Percentiles rank a stretch among this genome's conserved stretches.
phyloP scores from a whole-genome alignment of 2,888 invertebrate species.

The Proisotoma minuta region DNA sequence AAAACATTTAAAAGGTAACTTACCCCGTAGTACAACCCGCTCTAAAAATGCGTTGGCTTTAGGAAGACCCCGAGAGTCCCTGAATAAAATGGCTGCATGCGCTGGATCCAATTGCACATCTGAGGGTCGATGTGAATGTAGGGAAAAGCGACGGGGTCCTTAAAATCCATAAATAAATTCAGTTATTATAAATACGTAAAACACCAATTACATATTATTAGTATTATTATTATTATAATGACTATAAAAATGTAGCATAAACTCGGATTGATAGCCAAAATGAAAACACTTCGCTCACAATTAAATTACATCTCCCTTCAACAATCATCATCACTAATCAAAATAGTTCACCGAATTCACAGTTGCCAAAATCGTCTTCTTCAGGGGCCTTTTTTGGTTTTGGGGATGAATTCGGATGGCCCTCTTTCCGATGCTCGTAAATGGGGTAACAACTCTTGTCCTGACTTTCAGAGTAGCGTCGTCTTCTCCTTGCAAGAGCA shows the following conservation, averaged over 20 bases:
- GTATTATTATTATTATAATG: neutral
- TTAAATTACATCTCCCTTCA: no score
- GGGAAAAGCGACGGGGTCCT: slow-evolving; percentile 42
- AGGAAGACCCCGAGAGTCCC: slow-evolving; percentile 86
- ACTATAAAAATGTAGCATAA: neutral
- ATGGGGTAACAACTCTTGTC: slow-evolving; percentile 37
- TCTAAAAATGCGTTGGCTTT: slow-evolving; percentile 87
- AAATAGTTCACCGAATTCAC: slow-evolving; percentile 4
- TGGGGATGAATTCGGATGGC: neutral
- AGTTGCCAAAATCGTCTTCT: neutral
- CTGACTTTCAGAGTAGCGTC: slow-evolving; percentile 39
- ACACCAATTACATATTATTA: no score
- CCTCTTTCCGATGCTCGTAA: slow-evolving; percentile 24
- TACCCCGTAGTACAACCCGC: slow-evolving; percentile 64
- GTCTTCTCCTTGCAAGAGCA: no score
- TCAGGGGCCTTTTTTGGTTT: neutral
- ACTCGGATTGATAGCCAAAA: no score
- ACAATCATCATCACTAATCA: no score
- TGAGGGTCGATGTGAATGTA: slow-evolving; percentile 60
- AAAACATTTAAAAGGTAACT: no score
- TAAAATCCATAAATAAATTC: neutral
- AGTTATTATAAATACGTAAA: slow-evolving; percentile 1
- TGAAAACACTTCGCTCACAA: no score
- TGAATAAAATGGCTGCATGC: slow-evolving; percentile 83
- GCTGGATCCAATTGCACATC: slow-evolving; percentile 79